Evolutionary conservation across 2,888 invertebrate species (phyloP), one percentile per base, ranked within the genome.

Genomic region (Leptodirus hochenwartii): DNA sequence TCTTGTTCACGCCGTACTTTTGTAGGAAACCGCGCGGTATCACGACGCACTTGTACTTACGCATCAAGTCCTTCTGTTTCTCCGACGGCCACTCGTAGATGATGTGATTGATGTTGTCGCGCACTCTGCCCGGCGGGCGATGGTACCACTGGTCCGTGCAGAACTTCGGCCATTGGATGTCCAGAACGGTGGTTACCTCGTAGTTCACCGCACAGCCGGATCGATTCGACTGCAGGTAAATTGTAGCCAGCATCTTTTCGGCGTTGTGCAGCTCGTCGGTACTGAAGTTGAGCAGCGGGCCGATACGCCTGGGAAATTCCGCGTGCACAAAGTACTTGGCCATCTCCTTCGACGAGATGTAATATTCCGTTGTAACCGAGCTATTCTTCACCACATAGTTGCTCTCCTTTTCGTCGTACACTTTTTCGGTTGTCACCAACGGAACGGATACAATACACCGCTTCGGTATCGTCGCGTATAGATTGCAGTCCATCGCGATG

Each of bases 181-280:
- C 55, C 12, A 79, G 56, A n/a, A 75, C 69, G 5, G 81, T 79
- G 41, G 71, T 64, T 8, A 82, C 61, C 56, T 78, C 75, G 43
- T 64, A 74, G 2, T 61, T 59, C 1, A 59, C 51, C 31, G 54
- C 51, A 8, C 48, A 48, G 2, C 58, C 54, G 31, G 53, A 53
- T 2, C 52, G 41, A 40, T 58, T 62, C 3, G 51, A n/a, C n/a
- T n/a, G n/a, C n/a, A n/a, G n/a, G n/a, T n/a, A n/a, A n/a, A n/a
- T n/a, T n/a, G n/a, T n/a, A n/a, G n/a, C n/a, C n/a, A n/a, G n/a
- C n/a, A n/a, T n/a, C n/a, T 66, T 66, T 33, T 64, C 57, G 9
- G 69, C 66, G 24, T 53, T 49, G n/a, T 56, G 50, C 2, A 76
- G 52, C 9, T 65, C 58, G 3, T 61, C 56, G 9, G 56, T 46